phyloP scores from a whole-genome alignment of 2,888 invertebrate genomes.

The Linhomoeus sp. region DNA sequence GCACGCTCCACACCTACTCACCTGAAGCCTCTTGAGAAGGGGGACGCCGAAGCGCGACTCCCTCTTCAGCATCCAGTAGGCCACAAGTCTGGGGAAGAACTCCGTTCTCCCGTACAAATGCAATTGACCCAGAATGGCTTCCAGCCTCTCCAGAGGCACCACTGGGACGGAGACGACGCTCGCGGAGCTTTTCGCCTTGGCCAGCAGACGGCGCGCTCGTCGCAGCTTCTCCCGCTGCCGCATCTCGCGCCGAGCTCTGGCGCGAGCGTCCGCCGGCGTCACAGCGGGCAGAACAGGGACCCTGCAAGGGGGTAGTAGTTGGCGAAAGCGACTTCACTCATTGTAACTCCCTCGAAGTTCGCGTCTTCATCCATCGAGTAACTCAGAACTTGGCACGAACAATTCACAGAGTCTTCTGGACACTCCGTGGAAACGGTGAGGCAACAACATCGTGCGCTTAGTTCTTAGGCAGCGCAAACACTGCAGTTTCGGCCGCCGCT shows the following conservation, averaged over 20 bases:
- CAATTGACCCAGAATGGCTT: conserved; percentile 1
- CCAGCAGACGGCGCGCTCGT: conserved; percentile 61
- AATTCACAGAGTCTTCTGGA: no score
- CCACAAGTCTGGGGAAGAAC: conserved; percentile 57
- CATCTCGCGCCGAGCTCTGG: conserved; percentile 34
- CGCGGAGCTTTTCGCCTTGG: conserved; percentile 66
- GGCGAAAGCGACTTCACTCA: no score
- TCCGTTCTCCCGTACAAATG: neutral
- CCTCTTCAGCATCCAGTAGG: conserved; percentile 91
- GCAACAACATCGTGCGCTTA: no score
- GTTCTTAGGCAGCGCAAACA: no score
- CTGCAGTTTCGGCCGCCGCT: no score
- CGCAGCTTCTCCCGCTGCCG: conserved; percentile 46
- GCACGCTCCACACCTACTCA: no score
- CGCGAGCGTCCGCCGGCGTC: conserved; percentile 44
- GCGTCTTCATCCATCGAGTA: no score
- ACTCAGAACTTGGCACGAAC: no score
- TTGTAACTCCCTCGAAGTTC: no score
- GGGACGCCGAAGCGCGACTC: conserved; percentile 89
- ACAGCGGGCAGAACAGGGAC: no score
- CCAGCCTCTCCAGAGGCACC: conserved; percentile 39
- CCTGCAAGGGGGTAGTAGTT: no score
- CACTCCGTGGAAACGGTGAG: no score
- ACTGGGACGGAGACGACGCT: conserved; percentile 84
- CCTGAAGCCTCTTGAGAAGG: conserved; percentile 45